Evolutionary conservation across 37 sponge, comb jelly and placozoan genomes (phyloP), one percentile per base, ranked within the genome.

Genomic region (Cladorhizidae sp.): DNA sequence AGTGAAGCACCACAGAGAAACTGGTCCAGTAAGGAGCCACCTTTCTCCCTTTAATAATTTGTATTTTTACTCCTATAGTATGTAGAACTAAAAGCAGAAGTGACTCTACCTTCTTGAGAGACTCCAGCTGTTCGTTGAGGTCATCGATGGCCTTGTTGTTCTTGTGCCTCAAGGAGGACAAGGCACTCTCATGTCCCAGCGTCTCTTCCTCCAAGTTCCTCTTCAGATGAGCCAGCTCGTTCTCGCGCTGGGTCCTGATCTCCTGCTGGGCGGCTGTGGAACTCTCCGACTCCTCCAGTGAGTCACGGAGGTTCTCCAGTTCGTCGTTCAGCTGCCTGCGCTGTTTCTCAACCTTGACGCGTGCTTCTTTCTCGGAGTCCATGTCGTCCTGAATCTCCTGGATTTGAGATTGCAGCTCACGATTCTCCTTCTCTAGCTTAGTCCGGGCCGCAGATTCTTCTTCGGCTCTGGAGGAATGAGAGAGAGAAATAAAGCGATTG

Each of bases 361-460:
- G 71, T 1, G 84, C 87, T 31, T 91, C 93, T 57, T 81, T 80
- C 82, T 98, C 99, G 1, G 86, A 64, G 36, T 98, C 99, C 28
- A 98, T 75, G 73, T 98, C 99, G 67, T 98, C 99, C 76, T 89
- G 93, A 8, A 88, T 70, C 57, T 98, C 99, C 38, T 80, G 82
- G 32, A 94, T 71, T 64, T 86, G 92, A 40, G 78, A 64, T 37
- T 86, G 83, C n/a, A 98, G 85, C 58, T 90, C 95, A 55, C 96
- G 68, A 52, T 85, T 85, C 74, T 91, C 88, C 85, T 98, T 98
- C 88, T 98, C 99, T 9, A 86, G 50, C 57, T 86, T 88, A 31
- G 82, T 80, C 33, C 92, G 77, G 25, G 83, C 92, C 32, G 88
- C 76, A 0, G 89, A 74, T 67, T 98, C 99, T 39, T 98, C 95